Percentiles rank a stretch among this genome's conserved stretches.
Evolutionary conservation across 2,113 vertebrate genomes (phyloP).

Genomic region (Pseudois nayaur): DNA sequence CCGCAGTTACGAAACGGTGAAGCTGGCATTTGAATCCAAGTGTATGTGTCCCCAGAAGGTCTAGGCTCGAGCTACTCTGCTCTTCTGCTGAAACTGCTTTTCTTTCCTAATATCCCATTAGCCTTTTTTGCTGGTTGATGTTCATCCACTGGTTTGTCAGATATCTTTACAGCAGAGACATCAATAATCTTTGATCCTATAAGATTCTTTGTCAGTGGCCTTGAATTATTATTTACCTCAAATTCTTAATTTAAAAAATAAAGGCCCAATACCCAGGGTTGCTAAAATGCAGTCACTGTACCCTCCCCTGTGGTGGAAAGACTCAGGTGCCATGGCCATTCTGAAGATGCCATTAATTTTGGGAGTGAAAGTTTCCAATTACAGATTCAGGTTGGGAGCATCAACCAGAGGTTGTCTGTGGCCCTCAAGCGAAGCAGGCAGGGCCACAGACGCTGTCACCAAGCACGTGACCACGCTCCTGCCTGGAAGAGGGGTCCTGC

Average conservation of each 20-base stretch:
- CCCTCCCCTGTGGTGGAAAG: not conserved
- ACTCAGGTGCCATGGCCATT: not conserved
- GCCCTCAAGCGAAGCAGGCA: not conserved
- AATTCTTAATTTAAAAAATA: not conserved
- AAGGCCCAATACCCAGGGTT: too few species aligned
- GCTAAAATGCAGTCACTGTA: not conserved
- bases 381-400: not conserved
- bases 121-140: not conserved
- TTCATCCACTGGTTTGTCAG: not conserved
- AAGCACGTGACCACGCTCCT: not conserved
- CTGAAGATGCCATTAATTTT: not conserved
- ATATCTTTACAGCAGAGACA: not conserved
- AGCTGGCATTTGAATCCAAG: not conserved
- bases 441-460: not conserved
- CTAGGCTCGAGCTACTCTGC: not conserved
- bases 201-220: not conserved
- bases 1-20: not conserved
- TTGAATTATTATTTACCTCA: not conserved
- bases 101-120: not conserved
- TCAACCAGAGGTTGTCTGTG: not conserved
- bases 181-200: not conserved
- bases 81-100: not conserved
- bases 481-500: not conserved
- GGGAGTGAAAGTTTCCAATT: not conserved
- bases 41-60: not conserved